Percentiles rank a stretch among this genome's conserved stretches.
Conservation (phyloP, 2,113 vertebrate genomes). For the Gobio gobio region DNA sequence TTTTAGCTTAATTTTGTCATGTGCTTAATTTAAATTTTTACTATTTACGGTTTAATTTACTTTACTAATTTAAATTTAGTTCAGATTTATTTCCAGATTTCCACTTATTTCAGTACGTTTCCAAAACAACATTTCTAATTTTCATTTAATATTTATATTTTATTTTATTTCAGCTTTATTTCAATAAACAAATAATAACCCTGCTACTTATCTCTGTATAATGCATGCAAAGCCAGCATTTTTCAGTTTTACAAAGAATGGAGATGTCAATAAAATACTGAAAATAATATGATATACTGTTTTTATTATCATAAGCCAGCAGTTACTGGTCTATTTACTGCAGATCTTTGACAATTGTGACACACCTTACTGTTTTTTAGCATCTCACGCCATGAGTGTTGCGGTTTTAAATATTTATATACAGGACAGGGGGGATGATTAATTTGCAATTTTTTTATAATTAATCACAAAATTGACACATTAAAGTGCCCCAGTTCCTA, state of each 20-base stretch:
- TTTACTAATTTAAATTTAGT: not conserved
- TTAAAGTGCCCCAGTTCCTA: not conserved
- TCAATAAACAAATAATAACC: not conserved
- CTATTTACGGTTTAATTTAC: not conserved
- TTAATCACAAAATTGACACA: not conserved
- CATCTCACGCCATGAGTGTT: no score
- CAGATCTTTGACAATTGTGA: no score
- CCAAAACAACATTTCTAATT: no score
- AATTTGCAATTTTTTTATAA: not conserved
- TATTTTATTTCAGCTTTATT: not conserved
- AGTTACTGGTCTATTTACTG: no score
- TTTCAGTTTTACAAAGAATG: not conserved
- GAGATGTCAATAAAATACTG: no score
- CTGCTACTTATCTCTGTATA: not conserved
- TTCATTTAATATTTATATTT: not conserved
- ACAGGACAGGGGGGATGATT: no score
- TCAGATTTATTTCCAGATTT: not conserved
- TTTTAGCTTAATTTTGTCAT: not conserved
- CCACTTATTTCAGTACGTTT: no score
- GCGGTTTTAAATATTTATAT: no score
- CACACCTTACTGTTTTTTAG: no score
- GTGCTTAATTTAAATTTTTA: not conserved
- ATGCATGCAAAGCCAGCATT: not conserved
- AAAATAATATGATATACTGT: no score
- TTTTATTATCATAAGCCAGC: no score